Conservation (phyloP, 2,888 invertebrate species). For the Tigriopus californicus region DNA sequence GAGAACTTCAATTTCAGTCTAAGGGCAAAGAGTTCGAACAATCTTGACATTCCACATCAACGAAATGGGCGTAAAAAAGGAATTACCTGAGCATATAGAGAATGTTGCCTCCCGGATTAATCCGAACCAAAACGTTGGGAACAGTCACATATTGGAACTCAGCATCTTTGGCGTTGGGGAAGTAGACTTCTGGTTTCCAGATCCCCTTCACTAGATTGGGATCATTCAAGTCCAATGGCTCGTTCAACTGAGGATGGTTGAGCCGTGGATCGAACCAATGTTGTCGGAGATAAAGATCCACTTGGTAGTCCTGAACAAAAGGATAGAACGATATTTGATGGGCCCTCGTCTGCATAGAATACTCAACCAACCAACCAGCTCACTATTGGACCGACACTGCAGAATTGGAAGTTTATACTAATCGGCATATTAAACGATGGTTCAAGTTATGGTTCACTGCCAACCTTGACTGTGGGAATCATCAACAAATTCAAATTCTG, state of each 20-base stretch:
- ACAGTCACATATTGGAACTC: slow-evolving; percentile 34
- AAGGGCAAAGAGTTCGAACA: slow-evolving; percentile 21
- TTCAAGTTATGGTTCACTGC: no score
- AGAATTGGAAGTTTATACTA: no score
- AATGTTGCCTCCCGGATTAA: slow-evolving; percentile 31
- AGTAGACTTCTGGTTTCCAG: slow-evolving; percentile 33
- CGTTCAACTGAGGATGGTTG: slow-evolving; percentile 27
- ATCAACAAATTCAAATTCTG: no score
- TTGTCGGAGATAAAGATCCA: slow-evolving; percentile 33
- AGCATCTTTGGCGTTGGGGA: slow-evolving; percentile 32
- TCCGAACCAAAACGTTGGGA: slow-evolving; percentile 33
- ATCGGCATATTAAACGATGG: no score
- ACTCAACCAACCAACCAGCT: no score
- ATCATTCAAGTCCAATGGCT: slow-evolving; percentile 31
- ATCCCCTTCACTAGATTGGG: slow-evolving; percentile 32
- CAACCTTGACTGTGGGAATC: no score
- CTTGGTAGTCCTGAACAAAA: slow-evolving; percentile 30
- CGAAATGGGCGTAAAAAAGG: neutral
- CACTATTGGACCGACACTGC: no score
- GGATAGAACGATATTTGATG: neutral
- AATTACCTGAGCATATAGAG: slow-evolving; percentile 33
- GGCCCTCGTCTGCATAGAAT: no score
- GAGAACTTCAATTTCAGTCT: slow-evolving; percentile 36
- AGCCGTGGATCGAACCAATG: slow-evolving; percentile 32
- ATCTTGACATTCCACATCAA: neutral